Percentiles rank a stretch among this genome's conserved stretches.
These are phyloP conservation scores for Argopecten irradians DNA, from an alignment of 1,140 invertebrate genomes.

Conservation along the genomic window DNA sequence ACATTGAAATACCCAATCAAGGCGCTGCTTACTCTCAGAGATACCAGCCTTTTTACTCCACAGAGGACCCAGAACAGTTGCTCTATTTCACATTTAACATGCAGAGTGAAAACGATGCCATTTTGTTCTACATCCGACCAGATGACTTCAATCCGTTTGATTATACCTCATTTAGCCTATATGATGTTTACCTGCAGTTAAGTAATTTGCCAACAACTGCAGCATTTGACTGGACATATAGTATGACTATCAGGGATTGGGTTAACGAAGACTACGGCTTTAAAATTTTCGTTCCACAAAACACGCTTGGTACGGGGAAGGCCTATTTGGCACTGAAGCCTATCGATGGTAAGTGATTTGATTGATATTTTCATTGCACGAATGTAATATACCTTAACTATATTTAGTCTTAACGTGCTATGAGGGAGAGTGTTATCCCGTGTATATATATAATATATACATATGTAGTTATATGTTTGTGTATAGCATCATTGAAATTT, in stretches of 20 bases:
- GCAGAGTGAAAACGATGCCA: neutral
- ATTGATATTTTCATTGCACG: too few relatives aligned
- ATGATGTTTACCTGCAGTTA: neutral
- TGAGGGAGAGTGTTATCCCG: too few relatives aligned
- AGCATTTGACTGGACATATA: neutral
- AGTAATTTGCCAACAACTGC: neutral
- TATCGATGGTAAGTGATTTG: constrained; percentile 26
- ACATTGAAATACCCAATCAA: constrained; percentile 37
- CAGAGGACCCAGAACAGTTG: constrained; percentile 33
- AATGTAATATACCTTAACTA: too few relatives aligned
- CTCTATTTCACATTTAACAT: constrained; percentile 38
- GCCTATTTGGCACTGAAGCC: constrained; percentile 44
- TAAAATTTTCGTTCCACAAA: constrained; percentile 40
- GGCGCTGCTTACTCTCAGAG: neutral
- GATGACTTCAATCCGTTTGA: neutral
- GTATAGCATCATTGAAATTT: too few relatives aligned
- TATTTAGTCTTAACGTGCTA: too few relatives aligned
- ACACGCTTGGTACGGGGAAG: constrained; percentile 27
- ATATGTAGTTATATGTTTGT: too few relatives aligned
- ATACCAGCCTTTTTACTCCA: constrained; percentile 22
- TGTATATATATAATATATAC: too few relatives aligned
- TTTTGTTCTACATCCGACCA: constrained; percentile 38
- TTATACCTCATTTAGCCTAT: neutral
- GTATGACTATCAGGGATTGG: constrained; percentile 18
- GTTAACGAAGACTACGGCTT: constrained; percentile 36